phyloP scores from a whole-genome alignment of 2,888 invertebrate genomes.

The Cosmia pyralina region DNA sequence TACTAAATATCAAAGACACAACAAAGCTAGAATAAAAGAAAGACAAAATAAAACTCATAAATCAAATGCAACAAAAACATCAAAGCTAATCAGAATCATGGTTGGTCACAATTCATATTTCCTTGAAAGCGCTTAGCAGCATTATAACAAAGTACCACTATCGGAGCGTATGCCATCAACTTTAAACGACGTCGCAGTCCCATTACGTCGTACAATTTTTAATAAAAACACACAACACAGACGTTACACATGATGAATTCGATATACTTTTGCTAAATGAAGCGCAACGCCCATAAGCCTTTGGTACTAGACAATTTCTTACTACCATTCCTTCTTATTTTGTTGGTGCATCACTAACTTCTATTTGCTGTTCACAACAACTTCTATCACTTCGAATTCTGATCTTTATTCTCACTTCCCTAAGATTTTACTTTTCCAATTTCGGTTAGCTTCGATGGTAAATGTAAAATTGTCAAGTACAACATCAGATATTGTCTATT shows the following conservation, averaged over 20 bases:
- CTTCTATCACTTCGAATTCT: conserved; percentile 44
- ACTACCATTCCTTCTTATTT: conserved; percentile 76
- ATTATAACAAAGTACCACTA: conserved; percentile 59
- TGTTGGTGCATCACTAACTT: conserved; percentile 70
- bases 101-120: conserved; percentile 62
- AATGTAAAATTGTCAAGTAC: conserved; percentile 58
- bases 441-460: conserved; percentile 4
- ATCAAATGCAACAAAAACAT: conserved; percentile 63
- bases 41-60: conserved; percentile 43
- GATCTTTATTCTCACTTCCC: conserved; percentile 57
- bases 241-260: conserved; percentile 85
- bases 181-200: conserved; percentile 69
- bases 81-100: conserved; percentile 60
- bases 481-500: conserved; percentile 80
- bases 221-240: conserved; percentile 81
- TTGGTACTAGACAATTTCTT: conserved; percentile 73
- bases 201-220: conserved; percentile 75
- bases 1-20: neutral
- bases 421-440: conserved; percentile 39
- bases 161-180: conserved; percentile 67
- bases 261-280: conserved; percentile 89
- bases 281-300: conserved; percentile 84
- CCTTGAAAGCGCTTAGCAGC: conserved; percentile 64
- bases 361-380: conserved; percentile 46
- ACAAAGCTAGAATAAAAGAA: neutral